These are phyloP conservation scores for Pangasius larnaudii DNA, from an alignment of 2,797 vertebrate genomes.

Conservation along the genomic window DNA sequence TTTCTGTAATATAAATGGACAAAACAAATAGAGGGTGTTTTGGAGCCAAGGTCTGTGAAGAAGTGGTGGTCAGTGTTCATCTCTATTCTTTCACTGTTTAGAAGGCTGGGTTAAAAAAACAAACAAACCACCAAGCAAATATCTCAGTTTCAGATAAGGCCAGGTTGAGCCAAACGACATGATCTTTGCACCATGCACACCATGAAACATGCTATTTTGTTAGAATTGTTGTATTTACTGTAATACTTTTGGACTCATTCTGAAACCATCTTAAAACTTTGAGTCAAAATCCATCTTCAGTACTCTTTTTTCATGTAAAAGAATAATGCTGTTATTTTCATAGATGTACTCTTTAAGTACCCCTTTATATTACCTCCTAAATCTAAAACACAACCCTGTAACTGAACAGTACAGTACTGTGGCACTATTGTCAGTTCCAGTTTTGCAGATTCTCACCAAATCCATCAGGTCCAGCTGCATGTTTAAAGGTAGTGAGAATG, in stretches of 20 bases:
- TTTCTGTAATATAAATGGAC: background rate
- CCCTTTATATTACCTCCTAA: background rate
- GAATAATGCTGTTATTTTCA: background rate
- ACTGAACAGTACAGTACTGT: background rate
- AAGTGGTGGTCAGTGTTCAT: background rate
- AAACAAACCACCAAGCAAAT: background rate
- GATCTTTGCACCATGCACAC: background rate
- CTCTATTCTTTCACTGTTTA: background rate
- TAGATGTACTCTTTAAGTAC: background rate
- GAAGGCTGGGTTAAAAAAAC: background rate
- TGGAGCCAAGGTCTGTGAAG: no score
- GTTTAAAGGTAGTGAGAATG: conserved; percentile 38
- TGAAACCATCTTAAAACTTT: background rate
- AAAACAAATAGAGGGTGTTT: background rate
- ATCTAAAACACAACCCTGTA: background rate
- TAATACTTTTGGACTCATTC: background rate
- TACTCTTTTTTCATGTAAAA: background rate
- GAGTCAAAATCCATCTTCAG: background rate
- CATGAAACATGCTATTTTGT: background rate
- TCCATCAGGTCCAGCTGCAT: conserved; percentile 35
- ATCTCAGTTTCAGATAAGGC: background rate
- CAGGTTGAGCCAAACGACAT: background rate
- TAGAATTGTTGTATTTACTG: background rate
- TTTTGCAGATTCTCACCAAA: conserved; percentile 30
- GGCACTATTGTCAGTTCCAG: conserved; percentile 34